Percentiles rank a stretch among this genome's conserved stretches.
Conservation (phyloP, 2,113 vertebrate genomes). For the Seriola aureovittata region DNA sequence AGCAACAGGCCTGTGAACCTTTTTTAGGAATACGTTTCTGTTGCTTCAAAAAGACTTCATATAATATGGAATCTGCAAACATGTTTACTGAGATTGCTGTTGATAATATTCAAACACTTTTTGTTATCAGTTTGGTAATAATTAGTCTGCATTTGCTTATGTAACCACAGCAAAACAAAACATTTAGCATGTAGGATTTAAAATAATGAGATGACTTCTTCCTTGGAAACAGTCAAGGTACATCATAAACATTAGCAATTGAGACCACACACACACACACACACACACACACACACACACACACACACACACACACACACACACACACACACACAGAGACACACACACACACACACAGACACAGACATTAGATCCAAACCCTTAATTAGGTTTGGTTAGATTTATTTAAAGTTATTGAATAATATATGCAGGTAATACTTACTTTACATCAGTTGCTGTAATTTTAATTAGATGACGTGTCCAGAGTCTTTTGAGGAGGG, state of each 20-base stretch:
- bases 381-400: background rate
- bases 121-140: background rate
- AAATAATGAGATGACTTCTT: slow-evolving; percentile 11
- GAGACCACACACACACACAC: background rate
- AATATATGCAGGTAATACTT: too few relatives aligned
- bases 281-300: background rate
- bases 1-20: background rate
- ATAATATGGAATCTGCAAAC: background rate
- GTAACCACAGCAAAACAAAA: slow-evolving; percentile 17
- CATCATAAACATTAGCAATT: background rate
- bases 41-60: background rate
- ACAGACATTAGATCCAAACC: background rate
- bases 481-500: too few relatives aligned
- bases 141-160: background rate
- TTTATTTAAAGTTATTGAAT: background rate
- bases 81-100: background rate
- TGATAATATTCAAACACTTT: background rate
- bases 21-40: background rate
- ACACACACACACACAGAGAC: background rate
- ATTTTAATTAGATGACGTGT: too few relatives aligned
- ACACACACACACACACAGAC: background rate
- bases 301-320: background rate
- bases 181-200: slow-evolving; percentile 12
- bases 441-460: too few relatives aligned
- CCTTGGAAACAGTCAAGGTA: background rate